Percentiles rank a stretch among this genome's conserved stretches.
These are phyloP conservation scores for Ctenopoma kingsleyae DNA, from an alignment of 2,797 vertebrate species.

Conservation along the genomic window DNA sequence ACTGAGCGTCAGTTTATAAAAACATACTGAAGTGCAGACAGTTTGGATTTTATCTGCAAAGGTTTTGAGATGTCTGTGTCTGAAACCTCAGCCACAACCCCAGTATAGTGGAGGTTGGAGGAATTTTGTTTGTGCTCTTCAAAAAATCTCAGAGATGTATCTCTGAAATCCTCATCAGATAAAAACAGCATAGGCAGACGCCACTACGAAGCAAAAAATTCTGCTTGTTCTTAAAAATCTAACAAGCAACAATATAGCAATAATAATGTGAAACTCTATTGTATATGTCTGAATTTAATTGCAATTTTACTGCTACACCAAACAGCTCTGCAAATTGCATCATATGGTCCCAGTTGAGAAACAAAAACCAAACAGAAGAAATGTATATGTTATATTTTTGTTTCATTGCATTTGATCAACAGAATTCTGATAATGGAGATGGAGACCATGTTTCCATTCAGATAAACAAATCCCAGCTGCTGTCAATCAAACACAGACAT, in stretches of 20 bases:
- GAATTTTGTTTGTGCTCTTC: slow-evolving; percentile 26
- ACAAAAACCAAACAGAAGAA: too few relatives aligned
- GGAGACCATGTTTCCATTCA: not conserved
- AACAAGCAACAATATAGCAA: too few relatives aligned
- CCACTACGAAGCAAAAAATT: too few relatives aligned
- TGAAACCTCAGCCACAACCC: not conserved
- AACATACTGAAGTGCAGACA: slow-evolving; percentile 11
- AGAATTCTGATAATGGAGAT: too few relatives aligned
- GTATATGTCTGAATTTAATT: too few relatives aligned
- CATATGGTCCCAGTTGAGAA: too few relatives aligned
- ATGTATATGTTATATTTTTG: too few relatives aligned
- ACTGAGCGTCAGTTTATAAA: slow-evolving; percentile 5
- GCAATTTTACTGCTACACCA: too few relatives aligned
- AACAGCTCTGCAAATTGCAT: not conserved
- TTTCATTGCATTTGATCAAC: too few relatives aligned
- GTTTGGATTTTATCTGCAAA: slow-evolving; percentile 33
- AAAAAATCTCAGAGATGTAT: not conserved
- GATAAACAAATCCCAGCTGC: not conserved
- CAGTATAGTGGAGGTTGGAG: not conserved
- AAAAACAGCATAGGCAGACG: not conserved
- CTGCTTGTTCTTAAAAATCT: too few relatives aligned
- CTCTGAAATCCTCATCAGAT: slow-evolving; percentile 22
- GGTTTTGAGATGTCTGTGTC: slow-evolving; percentile 20
- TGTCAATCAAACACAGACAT: not conserved
- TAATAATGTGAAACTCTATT: too few relatives aligned